These are phyloP conservation scores for Nymphicus hollandicus DNA, from an alignment of 2,113 vertebrate species.

Conservation along the genomic window DNA sequence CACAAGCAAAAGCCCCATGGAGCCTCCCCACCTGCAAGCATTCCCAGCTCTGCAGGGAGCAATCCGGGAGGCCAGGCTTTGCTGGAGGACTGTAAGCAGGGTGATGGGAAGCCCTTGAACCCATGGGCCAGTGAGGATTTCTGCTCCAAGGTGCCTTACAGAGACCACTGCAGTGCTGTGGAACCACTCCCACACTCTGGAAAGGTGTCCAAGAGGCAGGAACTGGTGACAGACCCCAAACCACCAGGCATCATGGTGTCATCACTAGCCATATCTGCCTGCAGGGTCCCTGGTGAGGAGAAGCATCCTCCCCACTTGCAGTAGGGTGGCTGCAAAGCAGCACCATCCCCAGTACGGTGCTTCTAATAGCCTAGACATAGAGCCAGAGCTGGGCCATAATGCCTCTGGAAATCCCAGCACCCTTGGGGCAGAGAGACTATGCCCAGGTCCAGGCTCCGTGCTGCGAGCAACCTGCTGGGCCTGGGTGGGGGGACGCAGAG, in stretches of 20 bases:
- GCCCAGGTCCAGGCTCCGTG: not conserved
- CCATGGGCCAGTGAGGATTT: rapidly evolving
- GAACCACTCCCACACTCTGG: not conserved
- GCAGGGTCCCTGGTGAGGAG: rapidly evolving
- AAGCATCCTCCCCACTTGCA: not conserved
- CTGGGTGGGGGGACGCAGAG: not conserved
- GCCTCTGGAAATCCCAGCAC: rapidly evolving
- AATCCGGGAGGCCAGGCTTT: not conserved
- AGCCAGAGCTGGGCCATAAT: not conserved
- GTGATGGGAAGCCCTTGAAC: not conserved
- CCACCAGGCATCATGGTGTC: rapidly evolving
- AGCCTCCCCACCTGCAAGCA: not conserved
- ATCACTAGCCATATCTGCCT: rapidly evolving
- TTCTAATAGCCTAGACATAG: not conserved
- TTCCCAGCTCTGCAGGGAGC: rapidly evolving
- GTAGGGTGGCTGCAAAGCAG: not conserved
- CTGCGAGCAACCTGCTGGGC: not conserved
- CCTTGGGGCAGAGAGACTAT: rapidly evolving
- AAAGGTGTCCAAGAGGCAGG: not conserved
- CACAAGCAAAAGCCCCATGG: rapidly evolving
- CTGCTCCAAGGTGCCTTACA: not conserved
- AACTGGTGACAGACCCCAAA: rapidly evolving
- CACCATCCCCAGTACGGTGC: not conserved
- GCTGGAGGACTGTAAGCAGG: not conserved
- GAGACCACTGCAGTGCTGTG: not conserved